Percentiles rank a stretch among this genome's conserved stretches.
These are phyloP conservation scores for Parus major DNA, from an alignment of 2,113 vertebrate species.

Conservation along the genomic window DNA sequence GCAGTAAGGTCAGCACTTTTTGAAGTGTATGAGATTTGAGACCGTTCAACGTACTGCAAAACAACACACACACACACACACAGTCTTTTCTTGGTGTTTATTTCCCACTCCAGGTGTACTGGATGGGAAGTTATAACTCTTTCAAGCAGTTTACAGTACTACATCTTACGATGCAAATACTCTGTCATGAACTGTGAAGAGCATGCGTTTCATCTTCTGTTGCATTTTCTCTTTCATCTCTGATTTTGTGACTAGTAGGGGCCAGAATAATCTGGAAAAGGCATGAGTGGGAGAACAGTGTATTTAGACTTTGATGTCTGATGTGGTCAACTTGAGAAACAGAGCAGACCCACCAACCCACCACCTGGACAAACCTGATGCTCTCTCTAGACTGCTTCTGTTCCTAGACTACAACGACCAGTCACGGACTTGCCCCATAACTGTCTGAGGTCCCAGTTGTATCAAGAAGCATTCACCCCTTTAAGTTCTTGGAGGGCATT, in stretches of 20 bases:
- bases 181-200: background rate
- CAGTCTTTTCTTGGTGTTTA: background rate
- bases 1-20: background rate
- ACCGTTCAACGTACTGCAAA: background rate
- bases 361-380: background rate
- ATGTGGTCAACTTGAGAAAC: background rate
- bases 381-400: background rate
- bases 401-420: background rate
- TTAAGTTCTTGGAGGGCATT: background rate
- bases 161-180: background rate
- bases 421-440: rapidly evolving
- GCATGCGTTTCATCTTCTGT: background rate
- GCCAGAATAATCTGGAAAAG: background rate
- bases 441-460: background rate
- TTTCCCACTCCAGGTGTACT: background rate
- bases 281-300: background rate
- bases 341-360: background rate
- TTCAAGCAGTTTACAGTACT: background rate
- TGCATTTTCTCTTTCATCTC: background rate
- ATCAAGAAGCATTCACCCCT: background rate
- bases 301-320: background rate
- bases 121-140: background rate
- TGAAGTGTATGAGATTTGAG: background rate
- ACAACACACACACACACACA: background rate
- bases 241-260: background rate